phyloP scores from a whole-genome alignment of 2,888 invertebrate species.

The Sphaeridia pumilis region DNA sequence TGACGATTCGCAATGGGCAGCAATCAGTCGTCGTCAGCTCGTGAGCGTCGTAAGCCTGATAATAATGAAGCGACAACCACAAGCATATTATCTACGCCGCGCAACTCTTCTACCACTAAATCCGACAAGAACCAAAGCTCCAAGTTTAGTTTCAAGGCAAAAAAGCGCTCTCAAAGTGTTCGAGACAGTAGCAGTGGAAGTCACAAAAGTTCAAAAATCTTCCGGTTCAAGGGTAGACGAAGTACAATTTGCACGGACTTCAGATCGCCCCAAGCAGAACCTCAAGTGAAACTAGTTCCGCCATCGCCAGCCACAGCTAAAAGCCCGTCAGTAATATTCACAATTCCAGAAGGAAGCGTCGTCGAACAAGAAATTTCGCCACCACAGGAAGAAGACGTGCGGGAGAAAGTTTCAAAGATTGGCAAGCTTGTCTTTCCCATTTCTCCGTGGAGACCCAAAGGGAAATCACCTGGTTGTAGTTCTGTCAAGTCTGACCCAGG shows the following conservation, averaged over 20 bases:
- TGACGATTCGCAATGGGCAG: too few species aligned
- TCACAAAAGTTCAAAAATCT: too few species aligned
- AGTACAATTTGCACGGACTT: too few species aligned
- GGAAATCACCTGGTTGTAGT: neutral
- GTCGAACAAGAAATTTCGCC: neutral
- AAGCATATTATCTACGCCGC: neutral
- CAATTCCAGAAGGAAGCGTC: neutral
- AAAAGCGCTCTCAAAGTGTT: too few species aligned
- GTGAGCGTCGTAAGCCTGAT: neutral
- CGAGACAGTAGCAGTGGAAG: too few species aligned
- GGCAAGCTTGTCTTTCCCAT: neutral
- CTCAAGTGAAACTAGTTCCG: too few species aligned
- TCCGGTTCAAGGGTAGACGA: too few species aligned
- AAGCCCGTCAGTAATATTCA: neutral
- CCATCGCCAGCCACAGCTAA: too few species aligned
- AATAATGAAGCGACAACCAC: neutral
- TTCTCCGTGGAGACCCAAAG: neutral
- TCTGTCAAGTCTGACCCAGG: too few species aligned
- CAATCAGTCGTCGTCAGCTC: neutral
- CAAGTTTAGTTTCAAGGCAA: neutral
- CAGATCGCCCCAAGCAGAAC: too few species aligned
- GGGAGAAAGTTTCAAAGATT: conserved; percentile 1
- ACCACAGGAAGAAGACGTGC: too few species aligned
- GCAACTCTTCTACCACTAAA: neutral
- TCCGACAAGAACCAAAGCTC: neutral